Evolutionary conservation across 1,140 invertebrate genomes (phyloP).

Genomic region (Intoshia linei): DNA sequence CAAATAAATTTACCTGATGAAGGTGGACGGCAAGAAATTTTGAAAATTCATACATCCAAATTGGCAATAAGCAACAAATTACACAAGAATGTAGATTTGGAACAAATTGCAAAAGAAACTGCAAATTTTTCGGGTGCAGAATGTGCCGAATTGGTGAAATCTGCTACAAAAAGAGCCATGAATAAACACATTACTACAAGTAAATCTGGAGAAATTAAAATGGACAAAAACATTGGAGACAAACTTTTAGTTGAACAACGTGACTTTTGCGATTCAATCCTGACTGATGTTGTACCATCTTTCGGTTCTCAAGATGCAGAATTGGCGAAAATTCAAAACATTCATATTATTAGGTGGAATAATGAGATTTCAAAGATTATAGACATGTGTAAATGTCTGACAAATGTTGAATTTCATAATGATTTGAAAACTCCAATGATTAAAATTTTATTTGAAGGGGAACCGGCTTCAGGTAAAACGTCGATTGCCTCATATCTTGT

Average conservation of each 20-base stretch:
- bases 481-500: constrained; percentile 71
- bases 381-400: too few relatives aligned
- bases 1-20: constrained; percentile 84
- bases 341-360: too few relatives aligned
- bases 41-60: constrained; percentile 68
- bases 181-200: constrained; percentile 84
- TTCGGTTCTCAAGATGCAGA: too few relatives aligned
- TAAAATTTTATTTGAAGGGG: constrained; percentile 22
- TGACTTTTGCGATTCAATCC: too few relatives aligned
- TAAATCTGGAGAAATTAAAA: too few relatives aligned
- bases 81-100: constrained; percentile 44
- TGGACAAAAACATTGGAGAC: too few relatives aligned
- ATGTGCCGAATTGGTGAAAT: constrained; percentile 79
- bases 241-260: too few relatives aligned
- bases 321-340: too few relatives aligned
- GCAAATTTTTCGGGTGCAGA: constrained; percentile 99
- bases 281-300: too few relatives aligned
- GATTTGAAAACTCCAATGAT: too few relatives aligned
- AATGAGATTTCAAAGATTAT: too few relatives aligned
- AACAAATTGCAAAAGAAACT: constrained; percentile 48
- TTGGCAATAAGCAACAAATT: constrained; percentile 74
- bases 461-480: constrained; percentile 79
- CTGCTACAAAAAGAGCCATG: constrained; percentile 89
- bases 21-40: constrained; percentile 55
- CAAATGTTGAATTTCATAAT: too few relatives aligned